Conservation (phyloP, 2,797 vertebrate genomes). For the Tokudaia tokunoshimensis region DNA sequence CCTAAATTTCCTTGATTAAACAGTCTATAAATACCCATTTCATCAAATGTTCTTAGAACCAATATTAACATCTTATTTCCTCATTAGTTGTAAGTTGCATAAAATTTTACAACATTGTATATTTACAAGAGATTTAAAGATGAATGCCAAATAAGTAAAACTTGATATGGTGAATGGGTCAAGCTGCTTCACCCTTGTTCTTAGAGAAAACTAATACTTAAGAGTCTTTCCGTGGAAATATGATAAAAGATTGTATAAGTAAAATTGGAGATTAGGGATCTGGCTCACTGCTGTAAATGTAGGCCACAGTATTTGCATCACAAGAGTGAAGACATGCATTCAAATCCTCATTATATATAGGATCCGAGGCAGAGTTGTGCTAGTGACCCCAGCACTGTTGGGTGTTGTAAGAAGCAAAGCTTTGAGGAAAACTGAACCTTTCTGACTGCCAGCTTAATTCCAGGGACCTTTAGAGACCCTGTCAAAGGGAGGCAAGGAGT, state of each 20-base stretch:
- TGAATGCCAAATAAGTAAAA: background rate
- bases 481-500: background rate
- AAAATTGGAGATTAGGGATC: background rate
- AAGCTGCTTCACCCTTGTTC: background rate
- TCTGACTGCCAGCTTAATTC: background rate
- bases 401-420: background rate
- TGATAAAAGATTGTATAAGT: background rate
- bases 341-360: background rate
- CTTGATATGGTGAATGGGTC: background rate
- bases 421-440: background rate
- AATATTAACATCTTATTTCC: constrained; percentile 8
- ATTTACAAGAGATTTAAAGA: background rate
- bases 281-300: background rate
- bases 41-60: background rate
- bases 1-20: background rate
- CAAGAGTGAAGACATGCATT: background rate
- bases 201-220: background rate
- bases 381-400: background rate
- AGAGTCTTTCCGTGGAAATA: background rate
- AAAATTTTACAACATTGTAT: background rate
- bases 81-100: background rate
- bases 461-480: background rate
- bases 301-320: too few relatives aligned
- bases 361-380: background rate
- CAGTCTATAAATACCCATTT: background rate